Percentiles rank a stretch among this genome's conserved stretches.
Conservation (phyloP, 1,140 invertebrate species). For the Oreohelix idahoensis region DNA sequence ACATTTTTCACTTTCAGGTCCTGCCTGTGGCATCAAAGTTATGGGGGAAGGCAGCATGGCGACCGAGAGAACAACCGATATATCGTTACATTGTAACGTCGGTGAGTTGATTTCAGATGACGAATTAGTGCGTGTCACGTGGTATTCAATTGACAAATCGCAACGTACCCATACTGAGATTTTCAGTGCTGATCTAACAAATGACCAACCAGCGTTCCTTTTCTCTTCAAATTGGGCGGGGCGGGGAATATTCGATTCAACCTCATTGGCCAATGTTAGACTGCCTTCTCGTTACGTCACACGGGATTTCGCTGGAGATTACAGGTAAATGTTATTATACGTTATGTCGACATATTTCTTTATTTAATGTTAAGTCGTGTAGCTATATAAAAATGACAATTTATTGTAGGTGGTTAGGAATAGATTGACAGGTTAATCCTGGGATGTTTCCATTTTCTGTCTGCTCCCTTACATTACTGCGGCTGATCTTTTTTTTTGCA, state of each 20-base stretch:
- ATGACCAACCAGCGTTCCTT: neutral
- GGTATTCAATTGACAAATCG: neutral
- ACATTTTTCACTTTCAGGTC: slow-evolving; percentile 14
- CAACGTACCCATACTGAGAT: neutral
- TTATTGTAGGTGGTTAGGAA: too few relatives aligned
- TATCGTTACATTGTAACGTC: slow-evolving; percentile 13
- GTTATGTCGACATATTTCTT: too few relatives aligned
- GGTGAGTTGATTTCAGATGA: neutral
- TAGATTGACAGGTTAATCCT: too few relatives aligned
- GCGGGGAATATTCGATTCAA: neutral
- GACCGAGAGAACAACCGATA: neutral
- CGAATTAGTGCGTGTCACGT: slow-evolving; percentile 30
- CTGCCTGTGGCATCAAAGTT: neutral
- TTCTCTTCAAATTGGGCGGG: slow-evolving; percentile 23
- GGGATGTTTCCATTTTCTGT: too few relatives aligned
- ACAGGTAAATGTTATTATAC: slow-evolving; percentile 30
- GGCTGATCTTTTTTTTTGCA: too few relatives aligned
- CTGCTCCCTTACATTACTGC: too few relatives aligned
- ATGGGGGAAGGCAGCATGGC: slow-evolving; percentile 12
- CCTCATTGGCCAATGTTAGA: neutral
- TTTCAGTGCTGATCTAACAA: slow-evolving; percentile 20
- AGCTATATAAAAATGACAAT: too few relatives aligned
- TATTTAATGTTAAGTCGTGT: too few relatives aligned
- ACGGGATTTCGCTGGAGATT: neutral
- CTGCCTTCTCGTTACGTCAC: slow-evolving; percentile 16